These are phyloP conservation scores for Tethea ocularis DNA, from an alignment of 2,888 invertebrate genomes.

Conservation along the genomic window DNA sequence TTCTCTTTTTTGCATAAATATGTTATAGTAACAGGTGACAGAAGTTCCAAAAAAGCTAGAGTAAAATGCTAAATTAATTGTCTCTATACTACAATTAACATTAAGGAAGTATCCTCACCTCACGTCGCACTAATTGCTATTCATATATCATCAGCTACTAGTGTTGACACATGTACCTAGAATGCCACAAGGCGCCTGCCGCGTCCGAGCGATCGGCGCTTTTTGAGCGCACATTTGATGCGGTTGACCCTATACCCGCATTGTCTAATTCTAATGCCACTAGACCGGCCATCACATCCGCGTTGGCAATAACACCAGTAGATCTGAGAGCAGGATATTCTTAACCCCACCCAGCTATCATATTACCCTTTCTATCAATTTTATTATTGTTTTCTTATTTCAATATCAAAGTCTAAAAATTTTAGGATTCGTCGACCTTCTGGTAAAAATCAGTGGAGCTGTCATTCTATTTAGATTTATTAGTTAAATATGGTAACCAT, in stretches of 20 bases:
- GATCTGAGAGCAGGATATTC: conserved; percentile 16
- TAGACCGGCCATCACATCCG: conserved; percentile 51
- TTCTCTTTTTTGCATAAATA: not conserved
- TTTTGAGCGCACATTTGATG: conserved; percentile 41
- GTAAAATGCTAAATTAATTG: not conserved
- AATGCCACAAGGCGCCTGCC: conserved; percentile 4
- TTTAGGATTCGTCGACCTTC: not conserved
- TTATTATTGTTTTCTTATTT: not conserved
- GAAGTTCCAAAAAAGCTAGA: not conserved
- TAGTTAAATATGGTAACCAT: no score
- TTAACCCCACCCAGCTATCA: not conserved
- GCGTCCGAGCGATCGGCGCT: not conserved
- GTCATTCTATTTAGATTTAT: no score
- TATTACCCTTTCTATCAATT: no score
- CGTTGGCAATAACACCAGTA: conserved; percentile 50
- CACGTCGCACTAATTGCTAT: not conserved
- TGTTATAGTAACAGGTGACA: not conserved
- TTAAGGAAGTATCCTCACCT: conserved; percentile 1
- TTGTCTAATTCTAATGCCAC: conserved; percentile 61
- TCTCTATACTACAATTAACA: not conserved
- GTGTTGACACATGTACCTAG: conserved; percentile 4
- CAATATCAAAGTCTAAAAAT: not conserved
- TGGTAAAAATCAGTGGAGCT: no score
- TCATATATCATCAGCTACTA: not conserved
- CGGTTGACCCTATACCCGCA: conserved; percentile 55